Conservation (phyloP, 2,113 vertebrate species). For the Pavo muticus region DNA sequence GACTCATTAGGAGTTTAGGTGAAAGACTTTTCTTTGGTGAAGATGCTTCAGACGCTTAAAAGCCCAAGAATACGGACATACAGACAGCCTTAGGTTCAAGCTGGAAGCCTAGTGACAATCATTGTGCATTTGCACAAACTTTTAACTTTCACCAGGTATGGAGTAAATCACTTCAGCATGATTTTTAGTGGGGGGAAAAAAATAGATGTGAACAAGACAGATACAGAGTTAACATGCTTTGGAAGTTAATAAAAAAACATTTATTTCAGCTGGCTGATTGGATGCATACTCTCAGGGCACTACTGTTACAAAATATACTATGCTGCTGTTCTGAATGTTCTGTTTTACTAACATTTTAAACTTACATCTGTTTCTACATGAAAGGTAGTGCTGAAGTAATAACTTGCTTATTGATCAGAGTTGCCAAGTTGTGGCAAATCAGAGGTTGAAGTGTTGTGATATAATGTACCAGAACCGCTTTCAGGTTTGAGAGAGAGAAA, state of each 20-base stretch:
- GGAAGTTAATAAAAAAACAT: neutral
- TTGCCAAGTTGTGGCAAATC: neutral
- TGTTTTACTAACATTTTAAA: neutral
- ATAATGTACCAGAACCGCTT: neutral
- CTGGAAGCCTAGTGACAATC: neutral
- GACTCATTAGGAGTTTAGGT: neutral
- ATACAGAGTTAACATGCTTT: neutral
- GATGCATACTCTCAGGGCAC: rapidly evolving
- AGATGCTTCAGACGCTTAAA: neutral
- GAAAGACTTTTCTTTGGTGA: neutral
- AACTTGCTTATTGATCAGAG: neutral
- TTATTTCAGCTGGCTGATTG: neutral
- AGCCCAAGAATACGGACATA: neutral
- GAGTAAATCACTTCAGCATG: neutral
- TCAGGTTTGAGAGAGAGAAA: neutral
- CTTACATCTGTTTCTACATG: neutral
- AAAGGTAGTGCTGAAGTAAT: neutral
- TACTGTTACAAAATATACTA: neutral
- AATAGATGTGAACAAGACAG: neutral
- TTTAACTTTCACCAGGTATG: neutral
- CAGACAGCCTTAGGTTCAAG: neutral
- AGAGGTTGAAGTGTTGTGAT: neutral
- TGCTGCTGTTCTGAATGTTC: neutral
- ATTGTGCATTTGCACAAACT: neutral
- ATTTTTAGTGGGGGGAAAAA: neutral